Percentiles rank a stretch among this genome's conserved stretches.
These are phyloP conservation scores for Tetrao urogallus DNA, from an alignment of 2,113 vertebrate genomes.

Conservation along the genomic window DNA sequence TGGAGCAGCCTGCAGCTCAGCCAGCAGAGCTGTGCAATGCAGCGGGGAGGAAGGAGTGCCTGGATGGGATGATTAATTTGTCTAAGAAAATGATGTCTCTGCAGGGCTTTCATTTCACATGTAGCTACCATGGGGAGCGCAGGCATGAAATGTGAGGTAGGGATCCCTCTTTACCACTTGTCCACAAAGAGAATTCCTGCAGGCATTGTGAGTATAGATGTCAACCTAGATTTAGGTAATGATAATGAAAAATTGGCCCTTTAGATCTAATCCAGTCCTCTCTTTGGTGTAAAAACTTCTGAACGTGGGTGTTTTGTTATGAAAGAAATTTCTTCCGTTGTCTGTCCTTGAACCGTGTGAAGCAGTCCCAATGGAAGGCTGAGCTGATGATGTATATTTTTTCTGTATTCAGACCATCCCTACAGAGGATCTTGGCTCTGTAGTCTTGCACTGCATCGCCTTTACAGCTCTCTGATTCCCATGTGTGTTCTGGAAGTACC, in stretches of 20 bases:
- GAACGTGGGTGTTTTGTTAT: neutral
- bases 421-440: neutral
- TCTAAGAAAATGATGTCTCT: slow-evolving; percentile 43
- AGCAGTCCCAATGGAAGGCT: neutral
- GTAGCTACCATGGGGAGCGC: neutral
- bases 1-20: neutral
- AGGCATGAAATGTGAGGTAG: neutral
- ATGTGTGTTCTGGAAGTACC: neutral
- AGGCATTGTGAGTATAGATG: neutral
- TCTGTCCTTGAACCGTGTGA: neutral
- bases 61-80: slow-evolving; percentile 54
- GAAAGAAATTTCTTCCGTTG: neutral
- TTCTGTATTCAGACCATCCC: neutral
- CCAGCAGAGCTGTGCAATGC: neutral
- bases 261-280: neutral
- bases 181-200: neutral
- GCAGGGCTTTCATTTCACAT: slow-evolving; percentile 1
- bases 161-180: neutral
- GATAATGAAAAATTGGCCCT: neutral
- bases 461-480: neutral
- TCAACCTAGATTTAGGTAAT: neutral
- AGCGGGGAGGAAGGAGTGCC: slow-evolving; percentile 5
- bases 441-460: neutral
- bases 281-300: neutral
- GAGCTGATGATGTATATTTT: neutral